phyloP scores from a whole-genome alignment of 2,797 vertebrate genomes.

The Steatocranus sp. region DNA sequence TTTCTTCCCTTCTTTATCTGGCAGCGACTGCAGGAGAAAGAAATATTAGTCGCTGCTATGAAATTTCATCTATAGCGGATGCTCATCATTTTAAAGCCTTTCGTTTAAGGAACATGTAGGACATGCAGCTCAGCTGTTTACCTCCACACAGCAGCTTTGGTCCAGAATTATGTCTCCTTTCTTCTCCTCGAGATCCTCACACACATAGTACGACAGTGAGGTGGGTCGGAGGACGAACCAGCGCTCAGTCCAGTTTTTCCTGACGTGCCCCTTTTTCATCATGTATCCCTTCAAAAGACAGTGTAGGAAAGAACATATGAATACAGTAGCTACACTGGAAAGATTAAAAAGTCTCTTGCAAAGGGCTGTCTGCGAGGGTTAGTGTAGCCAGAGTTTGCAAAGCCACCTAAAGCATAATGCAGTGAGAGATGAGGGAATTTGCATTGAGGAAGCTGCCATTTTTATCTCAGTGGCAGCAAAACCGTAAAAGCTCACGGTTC shows the following conservation, averaged over 20 bases:
- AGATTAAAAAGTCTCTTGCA: not conserved
- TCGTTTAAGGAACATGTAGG: not conserved
- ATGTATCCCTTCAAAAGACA: conserved; percentile 84
- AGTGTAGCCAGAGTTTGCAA: not conserved
- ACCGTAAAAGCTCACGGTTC: not conserved
- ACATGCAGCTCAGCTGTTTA: conserved; percentile 37
- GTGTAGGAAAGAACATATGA: not conserved
- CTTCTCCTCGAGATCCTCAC: conserved; percentile 90
- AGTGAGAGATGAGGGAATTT: not conserved
- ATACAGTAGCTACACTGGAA: not conserved
- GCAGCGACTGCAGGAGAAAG: conserved; percentile 78
- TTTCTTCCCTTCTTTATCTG: conserved; percentile 93
- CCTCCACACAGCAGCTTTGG: conserved; percentile 89
- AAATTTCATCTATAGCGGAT: not conserved
- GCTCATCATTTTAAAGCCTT: not conserved
- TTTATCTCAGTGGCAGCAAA: not conserved
- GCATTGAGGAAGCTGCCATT: not conserved
- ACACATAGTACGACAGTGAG: conserved; percentile 85
- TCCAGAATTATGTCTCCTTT: conserved; percentile 88
- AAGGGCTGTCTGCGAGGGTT: not conserved
- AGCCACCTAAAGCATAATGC: not conserved
- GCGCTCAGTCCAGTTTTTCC: conserved; percentile 97
- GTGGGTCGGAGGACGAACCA: conserved; percentile 91
- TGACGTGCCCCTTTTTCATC: conserved; percentile 92
- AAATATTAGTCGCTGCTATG: not conserved